Base-by-base conservation (phyloP, 2,888 invertebrate genomes). In the Exocentrus adspersus region DNA sequence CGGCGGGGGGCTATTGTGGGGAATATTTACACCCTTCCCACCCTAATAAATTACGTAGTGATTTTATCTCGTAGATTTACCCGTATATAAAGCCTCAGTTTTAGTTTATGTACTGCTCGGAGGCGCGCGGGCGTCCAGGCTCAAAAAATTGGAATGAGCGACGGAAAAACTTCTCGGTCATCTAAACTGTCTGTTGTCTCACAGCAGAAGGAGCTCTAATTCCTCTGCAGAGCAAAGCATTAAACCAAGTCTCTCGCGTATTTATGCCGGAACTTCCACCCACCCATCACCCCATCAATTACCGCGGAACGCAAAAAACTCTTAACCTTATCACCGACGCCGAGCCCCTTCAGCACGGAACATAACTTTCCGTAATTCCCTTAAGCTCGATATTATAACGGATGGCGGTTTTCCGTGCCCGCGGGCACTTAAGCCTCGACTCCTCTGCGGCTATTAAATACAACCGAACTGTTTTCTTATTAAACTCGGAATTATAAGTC, bases 401-500 rank as follows among this genome's bases (percentile, higher is more conserved):
- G 77, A 79, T 78, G 69, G 75, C 67, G 58, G 67, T 75, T 79
- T 80, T 78, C 73, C 81, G 80, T 81, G 81, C 71, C 78, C 71
- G 60, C 64, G 61, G 71, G 79, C 76, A 80, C 78, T 81, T 80
- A 77, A 74, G 73, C 72, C 72, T 67, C 68, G 72, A 72, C 74
- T 72, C 65, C 67, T 67, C 74, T n/a, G n/a, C 70, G 77, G 77
- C 80, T 78, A 80, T 80, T 80, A 80, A n/a, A 80, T 79, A 80
- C 79, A 77, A 78, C 76, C 76, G 75, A 78, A 80, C 78, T 74
- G 80, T 80, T 80, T 79, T 81, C 81, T 82, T 82, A 81, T 82
- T 82, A 82, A 81, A 82, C 75, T 82, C 80, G 79, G 78, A 79
- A 79, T 80, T 81, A 81, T 80, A 80, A 79, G 79, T 79, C 78